A percentile compares a stretch with the other conserved stretches of the same genome.
phyloP scores from a whole-genome alignment of 2,113 vertebrate species.

The Ranitomeya variabilis region DNA sequence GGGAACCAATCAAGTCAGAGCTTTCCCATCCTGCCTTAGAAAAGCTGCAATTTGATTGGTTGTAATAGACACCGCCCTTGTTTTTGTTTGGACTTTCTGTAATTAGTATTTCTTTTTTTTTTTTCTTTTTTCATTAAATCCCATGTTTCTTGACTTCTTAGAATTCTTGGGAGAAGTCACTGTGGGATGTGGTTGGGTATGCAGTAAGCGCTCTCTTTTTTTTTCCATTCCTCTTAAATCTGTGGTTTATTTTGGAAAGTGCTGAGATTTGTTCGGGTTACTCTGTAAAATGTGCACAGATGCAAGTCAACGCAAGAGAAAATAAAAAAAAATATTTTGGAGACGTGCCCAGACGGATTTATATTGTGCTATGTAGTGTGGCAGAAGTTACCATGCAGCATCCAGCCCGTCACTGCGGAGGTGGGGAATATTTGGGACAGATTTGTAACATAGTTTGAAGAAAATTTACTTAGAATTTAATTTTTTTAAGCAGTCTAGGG shows the following conservation, averaged over 20 bases:
- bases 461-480: not conserved
- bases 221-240: conserved; percentile 64
- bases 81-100: not conserved
- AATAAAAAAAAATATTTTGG: conserved; percentile 26
- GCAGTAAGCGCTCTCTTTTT: conserved; percentile 59
- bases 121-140: too few relatives aligned
- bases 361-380: conserved; percentile 23
- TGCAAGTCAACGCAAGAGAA: conserved; percentile 53
- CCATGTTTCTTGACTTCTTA: not conserved
- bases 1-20: not conserved
- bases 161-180: conserved; percentile 18
- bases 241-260: conserved; percentile 66
- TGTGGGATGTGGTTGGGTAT: conserved; percentile 61
- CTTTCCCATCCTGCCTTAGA: not conserved
- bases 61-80: not conserved
- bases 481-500: not conserved
- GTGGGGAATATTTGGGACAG: conserved; percentile 16
- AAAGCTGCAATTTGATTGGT: not conserved
- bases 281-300: conserved; percentile 62
- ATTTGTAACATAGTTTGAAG: not conserved
- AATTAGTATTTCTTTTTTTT: not conserved
- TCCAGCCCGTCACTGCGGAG: conserved; percentile 8
- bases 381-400: conserved; percentile 44
- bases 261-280: conserved; percentile 61
- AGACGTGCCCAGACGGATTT: conserved; percentile 43